These are phyloP conservation scores for Drosophila neoperkinsi DNA, from an alignment of 2,888 invertebrate species.

Conservation along the genomic window DNA sequence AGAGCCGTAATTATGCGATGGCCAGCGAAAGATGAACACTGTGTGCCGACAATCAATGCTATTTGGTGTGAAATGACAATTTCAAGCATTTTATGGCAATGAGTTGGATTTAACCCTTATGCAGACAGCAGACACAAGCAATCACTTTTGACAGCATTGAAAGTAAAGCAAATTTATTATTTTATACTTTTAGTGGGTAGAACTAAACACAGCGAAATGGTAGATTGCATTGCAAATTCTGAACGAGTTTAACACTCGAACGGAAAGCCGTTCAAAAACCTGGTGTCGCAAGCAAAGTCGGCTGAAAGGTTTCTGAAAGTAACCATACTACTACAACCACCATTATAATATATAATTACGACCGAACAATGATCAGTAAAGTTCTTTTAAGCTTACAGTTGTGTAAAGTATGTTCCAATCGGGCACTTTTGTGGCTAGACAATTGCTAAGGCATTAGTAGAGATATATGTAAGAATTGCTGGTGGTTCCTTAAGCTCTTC, in stretches of 20 bases:
- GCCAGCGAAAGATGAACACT: constrained; percentile 1
- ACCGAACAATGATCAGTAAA: neutral
- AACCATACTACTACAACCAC: neutral
- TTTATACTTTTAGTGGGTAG: neutral
- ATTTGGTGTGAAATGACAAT: constrained; percentile 49
- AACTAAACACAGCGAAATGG: neutral
- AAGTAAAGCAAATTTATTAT: neutral
- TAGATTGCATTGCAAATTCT: neutral
- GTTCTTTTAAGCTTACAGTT: neutral
- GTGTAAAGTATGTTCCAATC: neutral
- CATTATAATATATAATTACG: neutral
- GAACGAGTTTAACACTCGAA: neutral
- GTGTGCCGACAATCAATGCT: constrained; percentile 20
- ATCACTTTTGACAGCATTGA: neutral
- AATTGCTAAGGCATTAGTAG: neutral
- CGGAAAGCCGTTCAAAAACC: neutral
- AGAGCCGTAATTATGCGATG: constrained; percentile 30
- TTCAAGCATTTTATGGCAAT: neutral
- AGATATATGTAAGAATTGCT: neutral
- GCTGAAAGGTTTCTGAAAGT: neutral
- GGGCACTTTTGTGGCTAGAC: neutral
- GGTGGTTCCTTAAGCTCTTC: neutral
- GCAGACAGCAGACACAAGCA: neutral
- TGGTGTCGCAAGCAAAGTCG: neutral
- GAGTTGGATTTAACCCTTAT: constrained; percentile 7